These are phyloP conservation scores for Aphodius granarius DNA, from an alignment of 2,888 invertebrate species.

Conservation along the genomic window DNA sequence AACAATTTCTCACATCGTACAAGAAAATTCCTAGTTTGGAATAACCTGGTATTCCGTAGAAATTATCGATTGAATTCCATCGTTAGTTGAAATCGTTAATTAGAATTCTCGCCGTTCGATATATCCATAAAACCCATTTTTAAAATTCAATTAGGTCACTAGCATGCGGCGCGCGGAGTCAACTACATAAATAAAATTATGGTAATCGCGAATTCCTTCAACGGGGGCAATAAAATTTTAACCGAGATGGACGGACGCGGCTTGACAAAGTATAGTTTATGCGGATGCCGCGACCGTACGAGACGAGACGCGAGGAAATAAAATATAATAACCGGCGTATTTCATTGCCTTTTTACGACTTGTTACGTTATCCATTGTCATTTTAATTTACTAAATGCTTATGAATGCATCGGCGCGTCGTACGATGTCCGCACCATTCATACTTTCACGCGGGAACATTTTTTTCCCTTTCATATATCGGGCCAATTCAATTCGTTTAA, in stretches of 20 bases:
- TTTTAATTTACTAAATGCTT: conserved; percentile 33
- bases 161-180: conserved; percentile 5
- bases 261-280: not conserved
- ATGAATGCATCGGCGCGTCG: conserved; percentile 23
- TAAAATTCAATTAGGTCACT: conserved; percentile 12
- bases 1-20: not conserved
- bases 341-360: conserved; percentile 6
- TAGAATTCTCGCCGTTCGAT: not conserved
- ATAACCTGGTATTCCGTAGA: not conserved
- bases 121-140: not conserved
- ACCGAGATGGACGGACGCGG: not conserved
- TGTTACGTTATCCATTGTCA: conserved; percentile 30
- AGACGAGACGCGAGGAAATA: conserved; percentile 10
- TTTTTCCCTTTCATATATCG: not conserved
- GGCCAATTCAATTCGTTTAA: not conserved
- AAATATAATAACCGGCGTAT: conserved; percentile 7
- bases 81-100: not conserved
- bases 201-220: conserved; percentile 3
- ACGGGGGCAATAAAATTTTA: conserved; percentile 9
- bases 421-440: not conserved
- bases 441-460: not conserved
- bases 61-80: not conserved
- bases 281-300: not conserved
- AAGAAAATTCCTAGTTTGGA: not conserved
- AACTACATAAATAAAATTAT: conserved; percentile 15